Conservation (phyloP, 2,888 invertebrate genomes). For the Campopleginae sp. region DNA sequence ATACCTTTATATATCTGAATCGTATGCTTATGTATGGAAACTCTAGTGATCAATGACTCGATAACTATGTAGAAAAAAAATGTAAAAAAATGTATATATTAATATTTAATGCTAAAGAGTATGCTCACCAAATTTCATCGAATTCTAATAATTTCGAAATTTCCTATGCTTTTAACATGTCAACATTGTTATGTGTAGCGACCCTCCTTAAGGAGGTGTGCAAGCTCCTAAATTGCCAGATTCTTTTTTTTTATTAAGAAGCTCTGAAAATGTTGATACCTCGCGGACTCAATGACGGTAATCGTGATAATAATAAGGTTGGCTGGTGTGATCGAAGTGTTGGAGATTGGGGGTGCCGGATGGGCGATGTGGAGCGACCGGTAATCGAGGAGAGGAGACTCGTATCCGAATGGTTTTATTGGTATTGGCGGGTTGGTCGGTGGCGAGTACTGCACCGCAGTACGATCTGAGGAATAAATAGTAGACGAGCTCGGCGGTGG, state of each 20-base stretch:
- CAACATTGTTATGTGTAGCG: too few species aligned
- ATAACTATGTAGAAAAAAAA: too few species aligned
- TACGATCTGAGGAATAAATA: constrained; percentile 90
- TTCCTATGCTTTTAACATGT: too few species aligned
- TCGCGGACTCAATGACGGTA: constrained; percentile 48
- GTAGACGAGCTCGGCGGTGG: constrained; percentile 91
- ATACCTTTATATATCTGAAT: too few species aligned
- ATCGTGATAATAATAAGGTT: constrained; percentile 44
- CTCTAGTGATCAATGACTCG: too few species aligned
- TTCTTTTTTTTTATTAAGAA: not conserved
- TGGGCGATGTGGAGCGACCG: not conserved
- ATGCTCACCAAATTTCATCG: too few species aligned
- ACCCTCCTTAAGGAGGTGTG: too few species aligned
- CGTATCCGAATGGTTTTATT: constrained; percentile 30
- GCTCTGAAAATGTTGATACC: not conserved
- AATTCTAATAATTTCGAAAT: too few species aligned
- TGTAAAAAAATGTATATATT: too few species aligned
- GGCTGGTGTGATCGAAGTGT: constrained; percentile 3
- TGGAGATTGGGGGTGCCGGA: not conserved
- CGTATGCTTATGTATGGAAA: too few species aligned
- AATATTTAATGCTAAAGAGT: too few species aligned
- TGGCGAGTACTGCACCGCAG: constrained; percentile 83
- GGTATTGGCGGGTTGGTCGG: constrained; percentile 28
- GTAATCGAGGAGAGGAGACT: not conserved
- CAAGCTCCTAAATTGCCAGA: too few species aligned